Evolutionary conservation across 2,113 vertebrate genomes (phyloP).

Genomic region (Thryonomys swinderianus): DNA sequence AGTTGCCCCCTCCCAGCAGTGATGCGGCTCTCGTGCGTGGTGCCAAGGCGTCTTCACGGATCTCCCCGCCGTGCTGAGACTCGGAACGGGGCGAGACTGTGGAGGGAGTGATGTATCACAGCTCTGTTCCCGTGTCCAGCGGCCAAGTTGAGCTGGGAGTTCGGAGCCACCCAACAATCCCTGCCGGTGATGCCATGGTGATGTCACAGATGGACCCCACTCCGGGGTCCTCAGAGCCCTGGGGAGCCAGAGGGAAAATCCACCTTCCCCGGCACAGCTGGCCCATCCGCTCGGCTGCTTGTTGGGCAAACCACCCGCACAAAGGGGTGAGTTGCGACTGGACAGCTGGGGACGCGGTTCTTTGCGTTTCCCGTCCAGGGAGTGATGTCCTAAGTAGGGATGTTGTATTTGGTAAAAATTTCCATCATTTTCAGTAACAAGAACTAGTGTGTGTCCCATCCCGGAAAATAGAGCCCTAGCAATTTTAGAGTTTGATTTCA

Average conservation of each 20-base stretch:
- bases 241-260: conserved; percentile 55
- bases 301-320: conserved; percentile 51
- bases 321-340: conserved; percentile 64
- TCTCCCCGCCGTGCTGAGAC: background rate
- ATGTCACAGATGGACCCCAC: conserved; percentile 61
- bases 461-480: background rate
- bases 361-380: background rate
- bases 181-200: conserved; percentile 59
- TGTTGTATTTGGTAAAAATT: background rate
- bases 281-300: conserved; percentile 29
- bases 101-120: background rate
- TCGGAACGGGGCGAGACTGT: background rate
- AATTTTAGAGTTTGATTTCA: background rate
- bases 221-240: conserved; percentile 2
- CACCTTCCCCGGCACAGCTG: conserved; percentile 59
- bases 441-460: background rate
- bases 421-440: conserved; percentile 18
- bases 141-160: background rate
- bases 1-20: background rate
- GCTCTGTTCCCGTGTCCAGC: background rate
- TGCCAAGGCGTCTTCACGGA: background rate
- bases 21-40: background rate
- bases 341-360: background rate
- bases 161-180: conserved; percentile 53
- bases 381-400: background rate